Base-by-base conservation (phyloP, 92 coral and sea anemone genomes). In the Parazoanthus swiftii region DNA sequence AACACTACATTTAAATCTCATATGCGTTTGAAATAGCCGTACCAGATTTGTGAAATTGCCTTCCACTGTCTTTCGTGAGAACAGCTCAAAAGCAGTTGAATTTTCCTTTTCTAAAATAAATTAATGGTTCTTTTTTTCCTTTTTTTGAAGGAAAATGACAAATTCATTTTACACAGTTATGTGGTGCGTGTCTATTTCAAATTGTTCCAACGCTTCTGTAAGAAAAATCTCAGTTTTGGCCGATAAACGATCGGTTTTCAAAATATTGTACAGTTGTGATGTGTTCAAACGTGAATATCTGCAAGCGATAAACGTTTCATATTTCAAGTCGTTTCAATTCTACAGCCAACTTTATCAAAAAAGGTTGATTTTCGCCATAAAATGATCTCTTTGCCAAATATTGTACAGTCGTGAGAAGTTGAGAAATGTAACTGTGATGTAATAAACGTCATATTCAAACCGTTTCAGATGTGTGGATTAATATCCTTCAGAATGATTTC, bases 281-380 rank as follows among this genome's bases (percentile, higher is more conserved):
- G 16, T 38, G 9, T 48, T 48, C 51, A 48, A 48, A 48, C 51
- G 51, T 48, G 1, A 7, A 48, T 35, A 9, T 72, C 16, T 72
- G 37, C 9, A 48, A 48, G 9, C 8, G 11, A 48, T 48, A 48
- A 48, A 48, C 51, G 7, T 7, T 48, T 48, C 9, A 7, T 7
- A 7, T 48, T 35, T 91, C 90, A 2, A 91, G 8, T 48, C 51
- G 51, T 48, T 48, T 48, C 93, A 38, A 86, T 93, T 8, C 77
- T 94, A 42, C 91, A 88, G 70, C 93, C 93, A 3, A 90, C 92
- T 54, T 65, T 74, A 21, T 43, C 72, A 36, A 58, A 81, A 29
- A 56, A 56, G 46, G 2, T 36, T 81, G 16, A 36, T 81, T 58
- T 15, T 15, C 14, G 20, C 66, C 18, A 23, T 23, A 58, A 58